Evolutionary conservation across 2,888 invertebrate species (phyloP), one percentile per base, ranked within the genome.

Genomic region (Lasioglossum pauxillum): DNA sequence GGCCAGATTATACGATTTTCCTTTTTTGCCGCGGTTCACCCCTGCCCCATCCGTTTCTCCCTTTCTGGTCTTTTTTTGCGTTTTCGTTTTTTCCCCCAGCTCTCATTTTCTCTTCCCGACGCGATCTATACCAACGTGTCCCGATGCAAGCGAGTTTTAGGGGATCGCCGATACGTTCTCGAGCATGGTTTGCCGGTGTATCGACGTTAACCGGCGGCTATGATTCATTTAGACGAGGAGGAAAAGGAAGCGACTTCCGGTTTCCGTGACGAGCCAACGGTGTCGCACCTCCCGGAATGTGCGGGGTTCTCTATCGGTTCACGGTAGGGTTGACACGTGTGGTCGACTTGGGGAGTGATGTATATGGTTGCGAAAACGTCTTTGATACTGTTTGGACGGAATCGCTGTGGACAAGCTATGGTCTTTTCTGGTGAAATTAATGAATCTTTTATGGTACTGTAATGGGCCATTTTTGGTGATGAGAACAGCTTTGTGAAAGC

Each of bases 1-100:
- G 88, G 84, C 27, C 85, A 89, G 90, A 90, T 90, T 90, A 90
- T 89, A 80, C 89, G 84, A 89, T 88, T 89, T 85, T 88, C 82
- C 88, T 88, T 88, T 90, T 90, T 89, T 73, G 75, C 73, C 79
- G 67, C 71, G 71, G 38, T 44, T 23, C 72, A 69, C 79, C 71
- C 64, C 74, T 16, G 19, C 46, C 60, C 31, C 31, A 5, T 31
- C 27, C 64, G 23, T 46, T 57, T 31, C 7, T 19, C 23, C 16
- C 74, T 38, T 19, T 53, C n/a, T 10, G 5, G 12, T 14, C 1
- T 27, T 60, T 41, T 67, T 35, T 74, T 2, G 41, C 12, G 16
- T 23, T 44, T 74, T 0, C 57, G 19, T 41, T 27, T 60, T 60
- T 14, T 57, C 14, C 5, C 27, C 14, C 27, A 1, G 27, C 16